Evolutionary conservation across 2,797 vertebrate genomes (phyloP), one percentile per base, ranked within the genome.

Genomic region (Tarsius wallacei): DNA sequence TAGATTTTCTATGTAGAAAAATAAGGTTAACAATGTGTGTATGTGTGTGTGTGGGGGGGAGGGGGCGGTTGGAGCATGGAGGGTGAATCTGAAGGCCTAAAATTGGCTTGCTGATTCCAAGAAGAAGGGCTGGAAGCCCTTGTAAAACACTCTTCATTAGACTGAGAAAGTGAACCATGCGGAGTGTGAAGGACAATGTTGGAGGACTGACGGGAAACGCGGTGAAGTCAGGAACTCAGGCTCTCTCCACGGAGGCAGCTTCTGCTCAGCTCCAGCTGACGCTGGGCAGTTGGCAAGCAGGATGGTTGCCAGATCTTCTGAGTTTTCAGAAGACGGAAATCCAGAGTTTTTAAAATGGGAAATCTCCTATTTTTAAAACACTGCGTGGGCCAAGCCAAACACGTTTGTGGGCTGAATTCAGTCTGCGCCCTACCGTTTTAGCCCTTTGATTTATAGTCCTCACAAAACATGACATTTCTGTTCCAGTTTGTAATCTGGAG

Each of bases 351-450:
- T 19, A 0, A n/a, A 93, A 93, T 95, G 94, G 94, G 97, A 97
- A 97, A 94, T 89, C 94, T 97, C 68, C 97, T 97, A 97, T 97
- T 97, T 98, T 98, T 97, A 97, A 98, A 96, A 87, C 28, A 61
- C 22, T 7, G 22, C 55, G 61, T 97, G 91, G 89, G 98, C 98
- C 98, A 98, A 98, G 78, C 63, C 81, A 97, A 98, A 97, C 94
- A 97, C 16, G 84, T 78, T 59, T 97, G 96, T 95, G 97, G 96
- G 95, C 80, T 96, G 95, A 51, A 90, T 94, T 68, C 95, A 96
- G 91, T 95, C 96, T 97, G 95, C n/a, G 93, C 92, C 91, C 95
- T 95, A 89, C 87, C 89, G 97, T 97, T 95, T 66, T 89, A 97
- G 91, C 83, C 76, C 89, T 94, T 87, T 96, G 97, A 98, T 97